Evolutionary conservation across 2,888 invertebrate genomes (phyloP), one percentile per base, ranked within the genome.

Genomic region (Nymphalis polychloros): DNA sequence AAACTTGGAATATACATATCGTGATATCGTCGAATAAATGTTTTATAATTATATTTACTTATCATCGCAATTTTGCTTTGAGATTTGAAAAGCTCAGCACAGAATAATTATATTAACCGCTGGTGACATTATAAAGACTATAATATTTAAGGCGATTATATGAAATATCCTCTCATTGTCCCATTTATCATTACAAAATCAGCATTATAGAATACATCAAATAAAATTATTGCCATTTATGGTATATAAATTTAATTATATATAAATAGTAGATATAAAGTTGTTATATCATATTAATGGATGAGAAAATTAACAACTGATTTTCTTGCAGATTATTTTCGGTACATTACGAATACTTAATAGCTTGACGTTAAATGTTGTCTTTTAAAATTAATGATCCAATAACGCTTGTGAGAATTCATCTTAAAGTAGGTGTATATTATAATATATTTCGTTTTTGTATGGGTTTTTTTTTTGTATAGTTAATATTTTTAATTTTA

Each of bases 51-150:
- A 55, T 17, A n/a, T 20, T 55, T n/a, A 8, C 55, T 31, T n/a
- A n/a, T 35, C n/a, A 55, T 35, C 31, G 35, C 31, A 55, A 55
- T 35, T 55, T 31, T n/a, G 55, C 35, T 55, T 55, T 55, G 55
- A 55, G 55, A n/a, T 55, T 35, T 55, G 8, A 35, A 35, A n/a
- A 8, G 31, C n/a, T 8, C 31, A 31, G 23, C 16, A 35, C 7
- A 2, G n/a, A 31, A 55, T 55, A 55, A 55, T 55, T 31, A 55
- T n/a, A 35, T 31, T 55, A 55, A 55, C 55, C 55, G 17, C 35
- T 13, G 31, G 55, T 8, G n/a, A 55, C 55, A 55, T 31, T 55
- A 17, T 31, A 55, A 31, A 55, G 35, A 55, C n/a, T n/a, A n/a
- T n/a, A n/a, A n/a, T n/a, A n/a, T n/a, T n/a, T n/a, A n/a, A n/a